Evolutionary conservation across 1,140 invertebrate genomes (phyloP).

Genomic region (Listronotus oregonensis): DNA sequence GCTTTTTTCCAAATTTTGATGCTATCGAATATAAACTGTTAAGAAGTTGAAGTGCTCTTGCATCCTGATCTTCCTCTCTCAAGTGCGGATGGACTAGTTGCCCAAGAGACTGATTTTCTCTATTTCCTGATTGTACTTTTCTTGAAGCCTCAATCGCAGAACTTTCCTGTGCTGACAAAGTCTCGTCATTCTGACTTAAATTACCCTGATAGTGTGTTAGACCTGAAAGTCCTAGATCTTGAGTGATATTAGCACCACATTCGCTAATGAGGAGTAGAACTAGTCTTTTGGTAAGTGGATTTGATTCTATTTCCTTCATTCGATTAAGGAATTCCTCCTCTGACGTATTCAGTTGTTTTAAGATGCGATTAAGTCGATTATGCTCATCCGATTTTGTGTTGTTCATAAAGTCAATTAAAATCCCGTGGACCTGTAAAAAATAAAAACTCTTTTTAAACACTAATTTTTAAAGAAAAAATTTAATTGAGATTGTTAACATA

Average conservation of each 20-base stretch:
- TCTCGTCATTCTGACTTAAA: neutral
- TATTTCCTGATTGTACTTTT: conserved; percentile 1
- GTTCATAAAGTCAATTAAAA: conserved; percentile 54
- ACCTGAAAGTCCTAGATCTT: conserved; percentile 68
- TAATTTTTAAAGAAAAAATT: too few relatives aligned
- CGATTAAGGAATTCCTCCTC: conserved; percentile 73
- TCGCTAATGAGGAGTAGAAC: conserved; percentile 77
- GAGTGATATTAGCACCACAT: conserved; percentile 68
- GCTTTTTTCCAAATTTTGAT: conserved; percentile 68
- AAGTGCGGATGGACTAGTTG: conserved; percentile 40
- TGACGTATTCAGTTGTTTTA: conserved; percentile 74
- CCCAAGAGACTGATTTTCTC: conserved; percentile 25
- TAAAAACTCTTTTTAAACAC: neutral
- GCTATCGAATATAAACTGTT: conserved; percentile 82
- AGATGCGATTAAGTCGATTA: conserved; percentile 62
- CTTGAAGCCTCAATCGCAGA: neutral
- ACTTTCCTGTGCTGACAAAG: neutral
- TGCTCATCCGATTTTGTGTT: conserved; percentile 40
- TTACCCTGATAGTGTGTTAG: conserved; percentile 39
- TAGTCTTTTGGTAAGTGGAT: conserved; percentile 73
- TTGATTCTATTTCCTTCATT: conserved; percentile 79
- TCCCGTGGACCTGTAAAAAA: conserved; percentile 46
- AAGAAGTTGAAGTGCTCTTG: conserved; percentile 76
- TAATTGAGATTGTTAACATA: too few relatives aligned
- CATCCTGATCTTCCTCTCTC: conserved; percentile 65